Evolutionary conservation across 2,888 invertebrate genomes (phyloP).

Genomic region (Protodeltote pygarga): DNA sequence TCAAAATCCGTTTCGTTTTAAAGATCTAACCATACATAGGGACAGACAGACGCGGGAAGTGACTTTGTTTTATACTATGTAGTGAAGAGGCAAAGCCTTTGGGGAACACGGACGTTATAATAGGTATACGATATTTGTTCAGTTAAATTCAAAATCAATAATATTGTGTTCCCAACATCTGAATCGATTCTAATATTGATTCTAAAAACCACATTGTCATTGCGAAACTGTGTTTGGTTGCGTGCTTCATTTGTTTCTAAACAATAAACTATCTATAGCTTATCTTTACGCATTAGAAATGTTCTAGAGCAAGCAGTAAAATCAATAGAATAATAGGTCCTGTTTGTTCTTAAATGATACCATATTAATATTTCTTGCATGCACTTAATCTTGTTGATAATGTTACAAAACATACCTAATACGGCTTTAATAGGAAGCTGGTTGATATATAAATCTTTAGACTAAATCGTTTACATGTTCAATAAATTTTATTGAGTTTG

Average conservation of each 20-base stretch:
- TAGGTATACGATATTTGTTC: too few relatives aligned
- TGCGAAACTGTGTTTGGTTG: slow-evolving; percentile 51
- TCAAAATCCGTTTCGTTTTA: too few relatives aligned
- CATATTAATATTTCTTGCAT: slow-evolving; percentile 47
- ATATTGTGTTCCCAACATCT: slow-evolving; percentile 27
- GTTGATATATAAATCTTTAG: slow-evolving; percentile 29
- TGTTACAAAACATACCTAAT: slow-evolving; percentile 34
- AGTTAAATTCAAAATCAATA: too few relatives aligned
- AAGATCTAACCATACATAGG: too few relatives aligned
- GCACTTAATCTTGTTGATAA: slow-evolving; percentile 41
- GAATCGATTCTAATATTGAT: slow-evolving; percentile 48
- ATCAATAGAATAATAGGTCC: slow-evolving; percentile 39
- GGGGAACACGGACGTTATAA: too few relatives aligned
- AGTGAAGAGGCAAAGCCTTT: too few relatives aligned
- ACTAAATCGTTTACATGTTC: slow-evolving; percentile 30
- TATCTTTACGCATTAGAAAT: slow-evolving; percentile 33
- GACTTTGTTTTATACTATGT: too few relatives aligned
- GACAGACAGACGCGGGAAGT: too few relatives aligned
- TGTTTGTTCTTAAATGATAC: slow-evolving; percentile 39
- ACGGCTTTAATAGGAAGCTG: slow-evolving; percentile 27
- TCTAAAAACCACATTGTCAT: slow-evolving; percentile 46
- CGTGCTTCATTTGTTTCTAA: slow-evolving; percentile 46
- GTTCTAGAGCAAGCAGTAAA: slow-evolving; percentile 27
- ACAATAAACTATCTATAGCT: slow-evolving; percentile 47
- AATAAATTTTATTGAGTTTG: slow-evolving; percentile 23